Evolutionary conservation across 2,797 vertebrate species (phyloP).

Genomic region (Pseudochaenichthys georgianus): DNA sequence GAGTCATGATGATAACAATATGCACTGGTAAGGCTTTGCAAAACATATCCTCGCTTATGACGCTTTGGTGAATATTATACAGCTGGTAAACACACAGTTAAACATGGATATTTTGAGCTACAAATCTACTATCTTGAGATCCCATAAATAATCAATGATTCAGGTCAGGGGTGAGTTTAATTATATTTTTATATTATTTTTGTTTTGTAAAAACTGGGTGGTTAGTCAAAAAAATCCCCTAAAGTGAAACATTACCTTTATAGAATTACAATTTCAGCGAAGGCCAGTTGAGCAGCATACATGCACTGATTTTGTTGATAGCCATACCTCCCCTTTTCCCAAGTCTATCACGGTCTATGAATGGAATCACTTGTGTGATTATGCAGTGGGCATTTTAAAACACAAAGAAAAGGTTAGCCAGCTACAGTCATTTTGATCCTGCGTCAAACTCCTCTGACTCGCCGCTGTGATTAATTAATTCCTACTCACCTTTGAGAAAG

Average conservation of each 20-base stretch:
- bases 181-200: not conserved
- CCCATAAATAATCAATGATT: not conserved
- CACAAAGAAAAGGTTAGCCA: constrained; percentile 20
- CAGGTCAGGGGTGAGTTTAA: not conserved
- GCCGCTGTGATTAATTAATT: constrained; percentile 50
- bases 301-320: not conserved
- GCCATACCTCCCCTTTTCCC: not conserved
- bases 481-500: constrained; percentile 3
- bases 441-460: constrained; percentile 9
- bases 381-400: not conserved
- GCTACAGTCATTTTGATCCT: constrained; percentile 5
- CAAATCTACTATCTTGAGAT: not conserved
- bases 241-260: not conserved
- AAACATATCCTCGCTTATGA: constrained; percentile 36
- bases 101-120: not conserved
- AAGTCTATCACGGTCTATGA: not conserved
- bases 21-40: constrained; percentile 24
- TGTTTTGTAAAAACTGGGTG: not conserved
- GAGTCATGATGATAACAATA: constrained; percentile 64
- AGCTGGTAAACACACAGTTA: constrained; percentile 2
- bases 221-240: no score
- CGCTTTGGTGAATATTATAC: constrained; percentile 25
- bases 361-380: constrained; percentile 1
- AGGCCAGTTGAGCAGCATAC: not conserved
- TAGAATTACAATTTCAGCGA: no score